Conservation (phyloP, 2,888 invertebrate species). For the Latheticus oryzae region DNA sequence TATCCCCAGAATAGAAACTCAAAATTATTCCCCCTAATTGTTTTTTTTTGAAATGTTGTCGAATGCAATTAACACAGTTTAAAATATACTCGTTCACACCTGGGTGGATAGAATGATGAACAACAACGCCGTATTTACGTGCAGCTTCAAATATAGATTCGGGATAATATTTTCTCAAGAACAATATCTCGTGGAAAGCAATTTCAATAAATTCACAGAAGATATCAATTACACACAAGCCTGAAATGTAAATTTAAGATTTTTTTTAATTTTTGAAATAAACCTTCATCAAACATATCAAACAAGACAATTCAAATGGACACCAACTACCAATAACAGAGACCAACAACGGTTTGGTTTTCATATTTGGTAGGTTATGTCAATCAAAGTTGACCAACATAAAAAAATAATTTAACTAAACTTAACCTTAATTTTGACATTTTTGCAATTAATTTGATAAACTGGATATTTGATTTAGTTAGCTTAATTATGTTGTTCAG, state of each 20-base stretch:
- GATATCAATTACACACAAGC: constrained; percentile 65
- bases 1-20: constrained; percentile 64
- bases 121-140: constrained; percentile 73
- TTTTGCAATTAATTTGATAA: too few species aligned
- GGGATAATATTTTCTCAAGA: constrained; percentile 73
- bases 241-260: constrained; percentile 6
- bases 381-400: too few species aligned
- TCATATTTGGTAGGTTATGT: too few species aligned
- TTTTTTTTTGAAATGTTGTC: constrained; percentile 67
- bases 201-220: constrained; percentile 76
- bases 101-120: constrained; percentile 73
- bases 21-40: constrained; percentile 68
- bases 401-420: too few species aligned
- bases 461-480: too few species aligned
- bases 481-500: too few species aligned
- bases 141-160: constrained; percentile 71
- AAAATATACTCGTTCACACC: constrained; percentile 74
- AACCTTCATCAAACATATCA: too few species aligned
- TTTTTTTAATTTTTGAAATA: too few species aligned
- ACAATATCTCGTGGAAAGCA: constrained; percentile 74
- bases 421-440: too few species aligned
- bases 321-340: too few species aligned
- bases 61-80: constrained; percentile 68
- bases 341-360: too few species aligned
- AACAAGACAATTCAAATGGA: too few species aligned